Evolutionary conservation across 2,113 vertebrate species (phyloP).

Genomic region (Mus spicilegus): DNA sequence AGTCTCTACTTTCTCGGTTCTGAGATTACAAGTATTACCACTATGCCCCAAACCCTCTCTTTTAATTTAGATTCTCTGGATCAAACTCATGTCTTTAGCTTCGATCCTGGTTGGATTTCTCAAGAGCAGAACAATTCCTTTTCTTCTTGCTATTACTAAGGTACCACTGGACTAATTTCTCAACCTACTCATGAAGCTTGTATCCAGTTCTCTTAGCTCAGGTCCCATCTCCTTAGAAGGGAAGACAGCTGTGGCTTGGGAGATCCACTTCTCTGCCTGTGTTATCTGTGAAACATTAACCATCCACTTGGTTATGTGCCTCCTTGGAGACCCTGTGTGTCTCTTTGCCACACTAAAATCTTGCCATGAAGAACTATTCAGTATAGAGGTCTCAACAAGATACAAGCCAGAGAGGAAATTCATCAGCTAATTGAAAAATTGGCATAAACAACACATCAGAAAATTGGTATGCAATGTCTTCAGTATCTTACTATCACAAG

Average conservation of each 20-base stretch:
- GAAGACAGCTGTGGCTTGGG: fast-evolving
- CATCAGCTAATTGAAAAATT: not conserved
- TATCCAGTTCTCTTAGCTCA: not conserved
- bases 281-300: fast-evolving
- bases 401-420: not conserved
- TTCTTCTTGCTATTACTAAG: no score
- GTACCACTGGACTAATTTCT: not conserved
- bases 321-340: not conserved
- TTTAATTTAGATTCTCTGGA: not conserved
- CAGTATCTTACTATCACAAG: not conserved
- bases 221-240: not conserved
- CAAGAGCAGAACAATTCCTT: not conserved
- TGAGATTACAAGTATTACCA: no score
- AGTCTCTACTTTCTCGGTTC: not conserved
- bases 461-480: not conserved
- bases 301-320: no score
- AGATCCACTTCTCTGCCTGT: fast-evolving
- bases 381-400: not conserved
- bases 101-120: not conserved
- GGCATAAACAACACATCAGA: not conserved
- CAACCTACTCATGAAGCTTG: not conserved
- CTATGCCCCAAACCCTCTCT: not conserved
- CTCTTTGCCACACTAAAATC: not conserved
- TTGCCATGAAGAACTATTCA: not conserved
- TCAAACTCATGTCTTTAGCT: not conserved